Evolutionary conservation across 2,797 vertebrate species (phyloP).

Genomic region (Rhinella marina): DNA sequence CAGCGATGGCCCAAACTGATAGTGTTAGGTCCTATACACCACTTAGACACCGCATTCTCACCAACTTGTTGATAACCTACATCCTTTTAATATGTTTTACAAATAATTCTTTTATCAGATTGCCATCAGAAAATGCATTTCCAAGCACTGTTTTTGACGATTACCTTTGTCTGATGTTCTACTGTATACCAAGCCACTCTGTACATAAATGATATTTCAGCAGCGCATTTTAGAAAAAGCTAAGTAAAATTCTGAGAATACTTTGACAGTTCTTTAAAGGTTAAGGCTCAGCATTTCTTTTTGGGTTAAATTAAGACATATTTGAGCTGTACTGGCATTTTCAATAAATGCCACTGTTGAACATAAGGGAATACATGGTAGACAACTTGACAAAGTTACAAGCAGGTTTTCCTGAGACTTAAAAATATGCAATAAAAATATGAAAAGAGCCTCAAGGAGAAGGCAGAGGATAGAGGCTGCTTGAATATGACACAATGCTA

Average conservation of each 20-base stretch:
- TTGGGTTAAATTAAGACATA: constrained; percentile 44
- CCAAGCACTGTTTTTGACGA: neutral
- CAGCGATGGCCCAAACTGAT: neutral
- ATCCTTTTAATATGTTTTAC: neutral
- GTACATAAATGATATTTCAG: constrained; percentile 39
- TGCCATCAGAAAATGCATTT: neutral
- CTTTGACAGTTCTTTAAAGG: constrained; percentile 46
- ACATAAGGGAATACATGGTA: constrained; percentile 45
- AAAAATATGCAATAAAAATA: constrained; percentile 36
- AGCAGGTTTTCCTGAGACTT: constrained; percentile 36
- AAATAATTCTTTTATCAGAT: neutral
- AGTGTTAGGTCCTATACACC: too few relatives aligned
- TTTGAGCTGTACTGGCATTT: constrained; percentile 51
- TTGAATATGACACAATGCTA: constrained; percentile 56
- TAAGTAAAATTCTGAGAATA: neutral
- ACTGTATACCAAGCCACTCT: neutral
- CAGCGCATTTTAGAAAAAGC: neutral
- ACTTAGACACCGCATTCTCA: neutral
- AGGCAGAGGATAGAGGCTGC: constrained; percentile 48
- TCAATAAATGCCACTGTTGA: constrained; percentile 55
- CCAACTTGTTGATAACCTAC: neutral
- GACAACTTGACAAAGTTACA: constrained; percentile 30
- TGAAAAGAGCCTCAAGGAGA: constrained; percentile 49
- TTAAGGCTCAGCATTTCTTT: constrained; percentile 48
- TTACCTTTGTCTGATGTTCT: constrained; percentile 1